These are phyloP conservation scores for Sycophaga agraensis DNA, from an alignment of 1,140 invertebrate genomes.

Conservation along the genomic window DNA sequence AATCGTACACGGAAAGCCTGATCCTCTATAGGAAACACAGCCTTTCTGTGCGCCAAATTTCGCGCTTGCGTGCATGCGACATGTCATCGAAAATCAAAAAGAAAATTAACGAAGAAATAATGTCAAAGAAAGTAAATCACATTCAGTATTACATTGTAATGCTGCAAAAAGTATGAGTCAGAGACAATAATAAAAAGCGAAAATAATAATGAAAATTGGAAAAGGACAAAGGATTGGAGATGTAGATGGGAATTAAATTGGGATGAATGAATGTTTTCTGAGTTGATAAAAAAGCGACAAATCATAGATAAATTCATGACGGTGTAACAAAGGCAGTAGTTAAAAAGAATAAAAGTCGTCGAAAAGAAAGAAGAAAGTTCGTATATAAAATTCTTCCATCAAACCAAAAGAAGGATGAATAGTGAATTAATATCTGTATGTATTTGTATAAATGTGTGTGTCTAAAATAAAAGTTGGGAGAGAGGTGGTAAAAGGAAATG, in stretches of 20 bases:
- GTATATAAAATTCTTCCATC: constrained; percentile 7
- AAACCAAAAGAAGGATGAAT: neutral
- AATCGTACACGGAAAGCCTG: constrained; percentile 1
- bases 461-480: neutral
- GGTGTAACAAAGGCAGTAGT: neutral
- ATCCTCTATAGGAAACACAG: neutral
- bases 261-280: neutral
- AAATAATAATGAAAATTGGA: constrained; percentile 29
- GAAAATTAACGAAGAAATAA: neutral
- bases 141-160: constrained; percentile 19
- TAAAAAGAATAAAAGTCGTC: neutral
- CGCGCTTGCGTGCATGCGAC: constrained; percentile 37
- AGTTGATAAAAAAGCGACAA: constrained; percentile 23
- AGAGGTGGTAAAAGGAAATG: neutral
- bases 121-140: constrained; percentile 15
- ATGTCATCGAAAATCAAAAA: constrained; percentile 14
- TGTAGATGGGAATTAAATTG: neutral
- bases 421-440: no score
- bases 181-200: constrained; percentile 1
- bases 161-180: constrained; percentile 13
- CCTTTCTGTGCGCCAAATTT: constrained; percentile 18
- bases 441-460: neutral
- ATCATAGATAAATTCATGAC: constrained; percentile 14
- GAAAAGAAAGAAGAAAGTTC: neutral
- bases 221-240: neutral